These are phyloP conservation scores for Beaufortia kweichowensis DNA, from an alignment of 2,113 vertebrate species.

Conservation along the genomic window DNA sequence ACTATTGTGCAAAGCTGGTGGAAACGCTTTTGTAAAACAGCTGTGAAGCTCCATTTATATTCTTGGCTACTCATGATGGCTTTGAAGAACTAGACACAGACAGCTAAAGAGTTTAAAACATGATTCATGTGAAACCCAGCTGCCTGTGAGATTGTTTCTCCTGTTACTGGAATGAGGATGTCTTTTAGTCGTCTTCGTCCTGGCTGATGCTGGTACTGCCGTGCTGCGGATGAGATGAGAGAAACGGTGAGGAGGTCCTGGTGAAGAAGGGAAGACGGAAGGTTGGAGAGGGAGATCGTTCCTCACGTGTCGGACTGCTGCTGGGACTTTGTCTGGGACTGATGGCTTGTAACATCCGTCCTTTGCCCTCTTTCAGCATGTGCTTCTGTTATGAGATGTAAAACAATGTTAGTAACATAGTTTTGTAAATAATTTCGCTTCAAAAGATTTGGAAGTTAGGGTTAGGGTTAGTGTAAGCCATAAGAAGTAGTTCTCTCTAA, in stretches of 20 bases:
- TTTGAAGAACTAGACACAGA: neutral
- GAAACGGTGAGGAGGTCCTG: constrained; percentile 69
- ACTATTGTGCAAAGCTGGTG: constrained; percentile 9
- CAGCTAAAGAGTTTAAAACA: neutral
- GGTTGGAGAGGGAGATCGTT: constrained; percentile 82
- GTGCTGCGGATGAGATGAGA: constrained; percentile 71
- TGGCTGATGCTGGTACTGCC: constrained; percentile 76
- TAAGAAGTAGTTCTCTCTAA: too few relatives aligned
- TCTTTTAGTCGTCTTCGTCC: constrained; percentile 78
- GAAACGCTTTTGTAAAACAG: neutral
- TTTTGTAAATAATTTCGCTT: too few relatives aligned
- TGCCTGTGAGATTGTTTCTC: neutral
- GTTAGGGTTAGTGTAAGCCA: too few relatives aligned
- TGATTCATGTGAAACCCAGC: neutral
- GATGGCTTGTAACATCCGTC: constrained; percentile 88
- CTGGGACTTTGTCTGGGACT: constrained; percentile 86
- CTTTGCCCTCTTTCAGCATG: constrained; percentile 87
- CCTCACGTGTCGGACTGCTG: constrained; percentile 78
- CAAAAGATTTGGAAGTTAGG: too few relatives aligned
- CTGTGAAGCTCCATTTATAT: constrained; percentile 8
- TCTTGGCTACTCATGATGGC: neutral
- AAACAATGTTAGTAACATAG: too few relatives aligned
- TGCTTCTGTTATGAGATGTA: constrained; percentile 74
- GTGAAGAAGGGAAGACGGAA: constrained; percentile 87
- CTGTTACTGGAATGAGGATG: neutral